Evolutionary conservation across 2,888 invertebrate species (phyloP), one percentile per base, ranked within the genome.

Genomic region (Balanococcus diminutus): DNA sequence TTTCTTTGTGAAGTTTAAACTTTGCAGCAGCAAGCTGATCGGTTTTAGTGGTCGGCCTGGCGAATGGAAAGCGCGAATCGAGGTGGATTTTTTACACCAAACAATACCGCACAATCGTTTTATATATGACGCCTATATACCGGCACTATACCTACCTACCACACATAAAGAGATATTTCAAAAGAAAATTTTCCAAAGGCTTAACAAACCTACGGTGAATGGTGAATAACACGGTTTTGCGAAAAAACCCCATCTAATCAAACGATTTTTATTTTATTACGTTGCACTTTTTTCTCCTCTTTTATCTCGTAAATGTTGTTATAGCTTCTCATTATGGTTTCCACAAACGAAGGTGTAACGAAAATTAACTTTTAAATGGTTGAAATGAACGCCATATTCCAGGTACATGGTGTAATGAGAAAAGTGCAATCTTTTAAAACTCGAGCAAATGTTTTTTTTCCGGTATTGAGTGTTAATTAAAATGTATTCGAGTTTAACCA

Each of bases 1-100:
- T 67, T 28, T 67, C 67, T 67, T 67, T 67, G 67, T 67, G 56
- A 67, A 67, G 67, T 67, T 67, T 28, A 56, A 67, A 67, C 67
- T 67, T 67, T 67, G 67, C 67, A 28, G 67, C 11, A 2, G 67
- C 16, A n/a, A n/a, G n/a, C 67, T 28, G 67, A 67, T 67, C 67
- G 67, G 67, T 67, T 67, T 31, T 67, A 14, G 67, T 28, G 67
- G 67, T 67, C 22, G 56, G 56, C 67, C 28, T 16, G 67, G 67
- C 67, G 67, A 67, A 67, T 28, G 3, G 28, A 67, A 67, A 67
- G 67, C 67, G 67, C 28, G 67, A 67, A 67, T 67, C 11, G 67
- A 67, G n/a, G 31, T 16, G 67, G 28, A 67, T 67, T 67, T 67
- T 28, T 67, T 67, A 3, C 67, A 14, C 28, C 16, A 67, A 67